Conservation (phyloP, 2,797 vertebrate species). For the Cossypha dichroa region DNA sequence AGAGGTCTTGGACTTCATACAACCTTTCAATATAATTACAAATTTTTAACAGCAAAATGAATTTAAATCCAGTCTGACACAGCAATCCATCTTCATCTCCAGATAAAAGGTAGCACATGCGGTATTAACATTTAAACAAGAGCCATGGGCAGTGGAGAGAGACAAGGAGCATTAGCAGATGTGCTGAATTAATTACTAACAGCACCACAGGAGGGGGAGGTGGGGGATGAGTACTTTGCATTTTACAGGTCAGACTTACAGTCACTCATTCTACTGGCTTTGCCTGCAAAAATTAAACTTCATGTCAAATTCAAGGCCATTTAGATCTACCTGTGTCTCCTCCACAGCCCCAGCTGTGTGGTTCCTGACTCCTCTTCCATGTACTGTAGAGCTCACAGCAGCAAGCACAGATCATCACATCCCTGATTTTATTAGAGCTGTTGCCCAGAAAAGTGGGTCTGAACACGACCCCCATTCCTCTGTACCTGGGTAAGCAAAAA, state of each 20-base stretch:
- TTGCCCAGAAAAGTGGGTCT: neutral
- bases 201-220: neutral
- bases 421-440: neutral
- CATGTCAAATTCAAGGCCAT: neutral
- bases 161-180: constrained; percentile 30
- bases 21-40: constrained; percentile 46
- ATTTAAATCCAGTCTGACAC: constrained; percentile 47
- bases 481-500: neutral
- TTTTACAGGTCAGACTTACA: neutral
- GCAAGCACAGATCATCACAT: neutral
- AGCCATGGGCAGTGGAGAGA: constrained; percentile 4
- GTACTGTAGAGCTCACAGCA: neutral
- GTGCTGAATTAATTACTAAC: constrained; percentile 22
- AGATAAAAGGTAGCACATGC: constrained; percentile 22
- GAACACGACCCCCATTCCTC: neutral
- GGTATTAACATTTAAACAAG: constrained; percentile 48
- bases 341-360: neutral
- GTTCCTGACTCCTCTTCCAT: neutral
- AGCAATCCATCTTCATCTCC: constrained; percentile 48
- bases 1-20: constrained; percentile 43
- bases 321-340: neutral
- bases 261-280: neutral
- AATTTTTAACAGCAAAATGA: constrained; percentile 41
- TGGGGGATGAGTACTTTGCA: neutral
- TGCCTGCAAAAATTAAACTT: neutral